Base-by-base conservation (phyloP, 2,113 vertebrate genomes). In the Poicephalus gulielmi region DNA sequence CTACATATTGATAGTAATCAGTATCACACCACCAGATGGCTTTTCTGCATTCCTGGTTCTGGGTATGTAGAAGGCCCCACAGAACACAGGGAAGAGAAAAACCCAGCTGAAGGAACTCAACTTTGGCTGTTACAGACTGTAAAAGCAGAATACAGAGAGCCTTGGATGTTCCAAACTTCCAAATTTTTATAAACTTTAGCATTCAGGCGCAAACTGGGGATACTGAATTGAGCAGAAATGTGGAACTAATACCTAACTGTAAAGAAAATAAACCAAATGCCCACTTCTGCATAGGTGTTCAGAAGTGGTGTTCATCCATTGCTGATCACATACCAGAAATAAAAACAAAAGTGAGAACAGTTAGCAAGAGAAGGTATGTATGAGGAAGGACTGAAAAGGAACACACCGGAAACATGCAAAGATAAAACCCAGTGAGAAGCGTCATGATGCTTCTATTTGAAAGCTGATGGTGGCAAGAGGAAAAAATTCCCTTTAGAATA, bases 81-180 rank as follows among this genome's bases (percentile, higher is more conserved):
- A 11, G 23, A 68, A 16, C 39, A 44, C 14, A 44, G 9, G n/a
- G 19, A 44, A 53, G 16, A 52, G 41, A 57, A 79, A n/a, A 80
- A 27, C 2, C 4, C 14, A 46, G 30, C 27, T 68, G 7, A 14
- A 27, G 17, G 11, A n/a, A 69, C 37, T 50, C 5, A 1, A 3
- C 20, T 66, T 10, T 35, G 2, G 4, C 25, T 57, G 20, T 10
- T 23, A 5, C 1, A 53, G 41, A 19, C 13, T 0, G 0, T 50
- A 57, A 33, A 9, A 59, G 20, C 4, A 2, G 17, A 43, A 41
- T 6, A 43, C 0, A 17, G 6, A 24, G 8, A 10, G 3, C 27
- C 30, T 57, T 39, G 5, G 8, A 13, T 15, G 3, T 30, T 52
- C 13, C 19, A 59, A 13, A 28, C 7, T 53, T 35, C 35, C 24